phyloP scores from a whole-genome alignment of 2,113 vertebrate species.

The Lepisosteus osseus region DNA sequence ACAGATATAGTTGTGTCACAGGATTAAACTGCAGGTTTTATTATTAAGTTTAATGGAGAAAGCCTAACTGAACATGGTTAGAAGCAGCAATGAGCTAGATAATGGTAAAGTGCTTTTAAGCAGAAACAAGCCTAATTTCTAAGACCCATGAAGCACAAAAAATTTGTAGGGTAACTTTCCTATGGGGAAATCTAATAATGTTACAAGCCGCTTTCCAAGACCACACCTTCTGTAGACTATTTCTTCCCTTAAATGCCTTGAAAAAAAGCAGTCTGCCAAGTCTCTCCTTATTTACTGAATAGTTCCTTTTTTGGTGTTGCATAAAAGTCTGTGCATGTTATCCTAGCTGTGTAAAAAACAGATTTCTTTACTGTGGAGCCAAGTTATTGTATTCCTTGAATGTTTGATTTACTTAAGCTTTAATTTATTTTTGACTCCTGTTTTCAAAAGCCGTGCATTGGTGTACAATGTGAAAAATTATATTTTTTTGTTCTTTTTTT shows the following conservation, averaged over 20 bases:
- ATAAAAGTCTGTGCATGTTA: conserved; percentile 31
- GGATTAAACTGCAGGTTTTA: no score
- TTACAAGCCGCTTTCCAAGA: conserved; percentile 26
- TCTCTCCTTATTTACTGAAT: conserved; percentile 50
- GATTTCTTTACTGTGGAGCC: neutral
- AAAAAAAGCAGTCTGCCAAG: conserved; percentile 27
- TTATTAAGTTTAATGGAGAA: neutral
- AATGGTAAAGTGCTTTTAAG: conserved; percentile 8
- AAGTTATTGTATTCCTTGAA: conserved; percentile 4
- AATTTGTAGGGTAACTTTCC: neutral
- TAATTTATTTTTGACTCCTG: neutral
- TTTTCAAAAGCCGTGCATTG: neutral
- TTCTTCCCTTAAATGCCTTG: conserved; percentile 41
- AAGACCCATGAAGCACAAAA: conserved; percentile 1
- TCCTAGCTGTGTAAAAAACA: conserved; percentile 1
- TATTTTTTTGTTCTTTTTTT: neutral
- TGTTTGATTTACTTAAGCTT: neutral
- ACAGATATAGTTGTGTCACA: no score
- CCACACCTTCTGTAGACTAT: conserved; percentile 23
- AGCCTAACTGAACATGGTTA: conserved; percentile 48
- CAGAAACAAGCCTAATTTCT: neutral
- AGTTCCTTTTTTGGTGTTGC: conserved; percentile 61
- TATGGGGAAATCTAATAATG: no score
- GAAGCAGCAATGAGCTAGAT: conserved; percentile 15
- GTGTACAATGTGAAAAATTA: neutral